Evolutionary conservation across 2,113 vertebrate genomes (phyloP), one percentile per base, ranked within the genome.

Genomic region (Gallinago undulata): DNA sequence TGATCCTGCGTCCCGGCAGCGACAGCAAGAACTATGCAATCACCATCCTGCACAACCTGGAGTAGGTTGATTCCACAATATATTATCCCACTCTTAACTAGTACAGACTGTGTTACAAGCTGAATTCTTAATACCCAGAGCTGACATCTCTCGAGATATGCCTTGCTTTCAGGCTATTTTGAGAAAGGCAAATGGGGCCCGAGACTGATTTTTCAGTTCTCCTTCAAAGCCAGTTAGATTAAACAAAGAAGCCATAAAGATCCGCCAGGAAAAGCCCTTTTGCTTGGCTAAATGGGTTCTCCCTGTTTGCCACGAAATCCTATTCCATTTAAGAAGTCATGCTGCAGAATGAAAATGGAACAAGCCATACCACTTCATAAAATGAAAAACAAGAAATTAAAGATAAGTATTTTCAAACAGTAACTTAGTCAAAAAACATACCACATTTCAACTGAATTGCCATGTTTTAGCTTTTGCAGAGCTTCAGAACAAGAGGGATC

Each of bases 1-100:
- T 98, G 95, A 97, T 98, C 73, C 84, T 98, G 64, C 95, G 97
- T 33, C 98, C 98, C 19, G 90, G 97, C 13, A 97, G 97, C 24
- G 91, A 97, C 84, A 95, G 89, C 59, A 91, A 86, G 90, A 98
- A 95, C 90, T 98, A 96, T 1, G 96, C 98, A 55, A 79, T 98
- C 93, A 97, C 97, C 13, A 78, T 96, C 50, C 80, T 90, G 25
- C 89, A 96, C 6, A 62, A 92, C 27, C 88, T 19, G 75, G 90
- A 94, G 96, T 98, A 97, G 9, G 95, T 97, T 91, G 76, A 85
- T 51, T 72, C 75, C 25, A 59, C 25, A 70, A 72, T n/a, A 8
- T 9, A 27, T 35, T 45, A 60, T 35, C 28, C 5, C 31, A 78
- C 66, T 57, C 30, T 81, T 74, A 82, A 69, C n/a, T 92, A 84